These are phyloP conservation scores for Calyptomena viridis DNA, from an alignment of 2,113 vertebrate species.

Conservation along the genomic window DNA sequence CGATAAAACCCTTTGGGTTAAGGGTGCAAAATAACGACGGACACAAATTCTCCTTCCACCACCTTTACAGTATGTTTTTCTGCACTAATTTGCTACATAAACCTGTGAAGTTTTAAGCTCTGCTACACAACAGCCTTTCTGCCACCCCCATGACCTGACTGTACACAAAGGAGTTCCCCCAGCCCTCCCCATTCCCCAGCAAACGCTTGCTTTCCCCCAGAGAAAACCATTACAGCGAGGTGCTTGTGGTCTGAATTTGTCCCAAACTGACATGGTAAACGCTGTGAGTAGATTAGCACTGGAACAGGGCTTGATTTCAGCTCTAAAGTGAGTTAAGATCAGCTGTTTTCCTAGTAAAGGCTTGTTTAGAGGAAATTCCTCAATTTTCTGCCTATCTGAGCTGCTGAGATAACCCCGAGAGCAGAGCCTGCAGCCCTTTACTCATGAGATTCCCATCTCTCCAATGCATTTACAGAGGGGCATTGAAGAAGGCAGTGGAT, in stretches of 20 bases:
- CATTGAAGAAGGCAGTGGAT: neutral
- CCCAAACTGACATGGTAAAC: neutral
- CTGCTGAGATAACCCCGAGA: neutral
- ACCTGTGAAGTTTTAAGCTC: neutral
- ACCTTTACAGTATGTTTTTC: neutral
- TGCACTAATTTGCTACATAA: neutral
- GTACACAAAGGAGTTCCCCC: neutral
- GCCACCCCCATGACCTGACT: neutral
- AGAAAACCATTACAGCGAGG: neutral
- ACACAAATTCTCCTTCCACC: neutral
- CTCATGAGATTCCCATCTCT: neutral
- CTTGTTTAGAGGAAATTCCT: neutral
- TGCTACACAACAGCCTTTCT: neutral
- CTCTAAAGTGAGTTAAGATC: neutral
- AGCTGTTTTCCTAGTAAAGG: neutral
- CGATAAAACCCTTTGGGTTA: neutral
- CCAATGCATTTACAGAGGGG: neutral
- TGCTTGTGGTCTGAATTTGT: neutral
- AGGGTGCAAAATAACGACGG: fast-evolving
- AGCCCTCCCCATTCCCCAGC: neutral
- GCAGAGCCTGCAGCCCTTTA: fast-evolving
- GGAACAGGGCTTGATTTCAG: neutral
- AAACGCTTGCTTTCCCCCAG: fast-evolving
- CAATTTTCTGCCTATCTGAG: neutral
- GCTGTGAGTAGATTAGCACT: neutral